Percentiles rank a stretch among this genome's conserved stretches.
phyloP scores from a whole-genome alignment of 2,113 vertebrate genomes.

The Leucoraja erinaceus region DNA sequence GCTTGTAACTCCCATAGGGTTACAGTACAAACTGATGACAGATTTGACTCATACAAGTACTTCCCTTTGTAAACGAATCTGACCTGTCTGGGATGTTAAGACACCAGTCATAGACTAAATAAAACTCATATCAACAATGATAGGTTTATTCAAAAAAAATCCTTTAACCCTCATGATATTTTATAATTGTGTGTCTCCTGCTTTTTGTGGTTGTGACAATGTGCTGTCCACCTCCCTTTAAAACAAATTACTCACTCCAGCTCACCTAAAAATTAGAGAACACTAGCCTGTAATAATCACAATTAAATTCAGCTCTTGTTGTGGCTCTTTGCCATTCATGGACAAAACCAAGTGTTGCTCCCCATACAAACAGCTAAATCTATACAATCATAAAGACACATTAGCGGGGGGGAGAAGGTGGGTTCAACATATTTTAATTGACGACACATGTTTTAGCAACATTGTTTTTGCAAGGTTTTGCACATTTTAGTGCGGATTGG shows the following conservation, averaged over 20 bases:
- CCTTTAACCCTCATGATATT: not conserved
- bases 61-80: not conserved
- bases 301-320: not conserved
- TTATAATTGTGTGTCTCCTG: not conserved
- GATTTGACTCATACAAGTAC: not conserved
- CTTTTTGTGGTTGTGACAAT: not conserved
- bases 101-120: not conserved
- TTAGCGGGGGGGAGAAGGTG: not conserved
- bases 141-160: not conserved
- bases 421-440: not conserved
- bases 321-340: not conserved
- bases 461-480: not conserved
- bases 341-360: not conserved
- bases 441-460: not conserved
- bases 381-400: not conserved
- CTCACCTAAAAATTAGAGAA: not conserved
- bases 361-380: not conserved
- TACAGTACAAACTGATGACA: not conserved
- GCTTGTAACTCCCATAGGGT: not conserved
- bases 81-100: constrained; percentile 1
- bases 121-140: not conserved
- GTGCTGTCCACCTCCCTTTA: not conserved
- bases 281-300: not conserved
- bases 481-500: not conserved
- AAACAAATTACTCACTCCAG: not conserved